phyloP scores from a whole-genome alignment of 53 echinoderm and acorn worm species.

The Patiria pectinifera region DNA sequence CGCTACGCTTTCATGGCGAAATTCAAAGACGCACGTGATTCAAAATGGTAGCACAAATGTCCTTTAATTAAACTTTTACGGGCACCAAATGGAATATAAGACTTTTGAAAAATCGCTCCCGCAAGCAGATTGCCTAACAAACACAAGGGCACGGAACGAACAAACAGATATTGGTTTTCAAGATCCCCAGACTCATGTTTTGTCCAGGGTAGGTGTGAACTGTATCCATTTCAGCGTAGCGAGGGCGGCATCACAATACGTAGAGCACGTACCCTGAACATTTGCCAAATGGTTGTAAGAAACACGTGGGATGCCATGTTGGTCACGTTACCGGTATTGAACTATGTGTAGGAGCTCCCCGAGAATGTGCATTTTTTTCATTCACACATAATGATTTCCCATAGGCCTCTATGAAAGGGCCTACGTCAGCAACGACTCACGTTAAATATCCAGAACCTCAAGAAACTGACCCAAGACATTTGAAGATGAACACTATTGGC shows the following conservation, averaged over 20 bases:
- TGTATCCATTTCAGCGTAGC: conserved; percentile 6
- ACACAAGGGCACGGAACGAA: conserved; percentile 10
- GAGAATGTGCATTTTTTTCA: background rate
- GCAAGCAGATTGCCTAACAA: conserved; percentile 14
- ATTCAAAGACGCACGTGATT: background rate
- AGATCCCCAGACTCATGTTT: conserved; percentile 15
- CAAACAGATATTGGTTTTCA: conserved; percentile 52
- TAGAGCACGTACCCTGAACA: background rate
- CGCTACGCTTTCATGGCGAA: background rate
- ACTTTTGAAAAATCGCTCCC: background rate
- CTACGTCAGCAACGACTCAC: background rate
- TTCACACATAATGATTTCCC: background rate
- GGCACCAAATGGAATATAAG: background rate
- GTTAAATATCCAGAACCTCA: background rate
- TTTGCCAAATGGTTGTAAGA: background rate
- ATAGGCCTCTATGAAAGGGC: no score
- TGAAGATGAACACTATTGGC: background rate
- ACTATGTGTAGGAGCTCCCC: background rate
- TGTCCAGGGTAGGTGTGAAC: conserved; percentile 9
- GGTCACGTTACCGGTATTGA: background rate
- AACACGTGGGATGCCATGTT: conserved; percentile 16
- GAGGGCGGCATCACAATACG: conserved; percentile 6
- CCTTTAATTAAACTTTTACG: conserved; percentile 31
- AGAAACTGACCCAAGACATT: background rate
- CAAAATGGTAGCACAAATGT: background rate